Conservation (phyloP, 2,797 vertebrate genomes). For the Adrianichthys oophorus region DNA sequence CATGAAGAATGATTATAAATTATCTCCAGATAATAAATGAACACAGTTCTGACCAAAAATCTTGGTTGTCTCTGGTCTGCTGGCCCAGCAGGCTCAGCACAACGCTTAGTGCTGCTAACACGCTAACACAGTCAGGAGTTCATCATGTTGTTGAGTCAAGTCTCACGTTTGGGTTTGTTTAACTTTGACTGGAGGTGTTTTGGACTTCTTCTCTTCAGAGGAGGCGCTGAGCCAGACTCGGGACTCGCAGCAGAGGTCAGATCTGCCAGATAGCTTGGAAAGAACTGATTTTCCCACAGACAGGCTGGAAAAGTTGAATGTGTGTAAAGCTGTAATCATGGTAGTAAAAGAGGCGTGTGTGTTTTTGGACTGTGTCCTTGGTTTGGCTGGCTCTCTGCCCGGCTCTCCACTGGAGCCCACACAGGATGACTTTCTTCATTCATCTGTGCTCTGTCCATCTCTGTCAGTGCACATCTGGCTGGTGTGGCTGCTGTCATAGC, state of each 20-base stretch:
- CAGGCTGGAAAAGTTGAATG: neutral
- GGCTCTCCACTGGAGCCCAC: slow-evolving; percentile 39
- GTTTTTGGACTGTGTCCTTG: slow-evolving; percentile 43
- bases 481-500: slow-evolving; percentile 23
- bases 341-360: slow-evolving; percentile 8
- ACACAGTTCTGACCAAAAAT: too few relatives aligned
- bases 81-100: too few relatives aligned
- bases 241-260: neutral
- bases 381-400: slow-evolving; percentile 52
- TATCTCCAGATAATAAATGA: too few relatives aligned
- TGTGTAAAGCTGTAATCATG: neutral
- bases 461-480: slow-evolving; percentile 37
- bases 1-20: too few relatives aligned
- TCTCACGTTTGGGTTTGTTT: too few relatives aligned
- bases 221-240: too few relatives aligned
- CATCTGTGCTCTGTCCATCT: slow-evolving; percentile 13
- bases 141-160: too few relatives aligned
- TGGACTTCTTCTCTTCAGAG: too few relatives aligned
- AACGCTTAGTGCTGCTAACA: too few relatives aligned
- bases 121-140: too few relatives aligned
- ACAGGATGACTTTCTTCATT: slow-evolving; percentile 29
- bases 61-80: too few relatives aligned
- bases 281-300: neutral
- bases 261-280: neutral
- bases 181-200: too few relatives aligned